These are phyloP conservation scores for Axinella damicornis DNA, from an alignment of 37 sponge, comb jelly and placozoan genomes.

Conservation along the genomic window DNA sequence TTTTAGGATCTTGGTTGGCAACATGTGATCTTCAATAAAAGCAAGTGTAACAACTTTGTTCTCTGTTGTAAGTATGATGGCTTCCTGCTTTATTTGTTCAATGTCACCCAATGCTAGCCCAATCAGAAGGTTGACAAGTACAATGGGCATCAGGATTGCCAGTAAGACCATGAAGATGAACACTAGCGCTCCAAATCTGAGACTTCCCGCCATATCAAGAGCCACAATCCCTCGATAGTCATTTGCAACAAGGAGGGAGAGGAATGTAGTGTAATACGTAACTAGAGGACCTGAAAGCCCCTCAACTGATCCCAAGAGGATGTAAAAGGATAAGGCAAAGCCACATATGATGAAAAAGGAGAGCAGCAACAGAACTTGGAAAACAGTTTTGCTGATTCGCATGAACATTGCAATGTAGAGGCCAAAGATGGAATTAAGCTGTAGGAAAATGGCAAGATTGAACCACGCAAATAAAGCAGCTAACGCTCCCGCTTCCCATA, in stretches of 20 bases:
- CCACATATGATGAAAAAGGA: constrained; percentile 59
- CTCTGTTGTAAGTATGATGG: constrained; percentile 41
- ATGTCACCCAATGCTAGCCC: constrained; percentile 95
- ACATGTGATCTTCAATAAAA: too few relatives aligned
- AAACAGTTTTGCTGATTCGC: constrained; percentile 55
- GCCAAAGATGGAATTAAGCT: constrained; percentile 67
- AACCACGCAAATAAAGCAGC: constrained; percentile 85
- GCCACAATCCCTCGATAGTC: constrained; percentile 37
- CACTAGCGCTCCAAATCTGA: constrained; percentile 33
- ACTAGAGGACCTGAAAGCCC: constrained; percentile 18
- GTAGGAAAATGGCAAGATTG: constrained; percentile 48
- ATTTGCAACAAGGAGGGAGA: constrained; percentile 58
- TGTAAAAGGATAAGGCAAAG: constrained; percentile 78
- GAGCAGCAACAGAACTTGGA: constrained; percentile 58
- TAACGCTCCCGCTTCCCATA: constrained; percentile 75
- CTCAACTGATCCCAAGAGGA: constrained; percentile 44
- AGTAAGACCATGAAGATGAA: constrained; percentile 65
- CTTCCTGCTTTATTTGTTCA: constrained; percentile 71
- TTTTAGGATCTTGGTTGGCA: too few relatives aligned
- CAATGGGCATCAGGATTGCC: constrained; percentile 70
- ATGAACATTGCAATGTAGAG: constrained; percentile 88
- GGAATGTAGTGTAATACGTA: constrained; percentile 56
- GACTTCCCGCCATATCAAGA: constrained; percentile 3
- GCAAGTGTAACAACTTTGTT: too few relatives aligned
- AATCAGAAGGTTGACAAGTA: constrained; percentile 86